Evolutionary conservation across 2,888 invertebrate genomes (phyloP), one percentile per base, ranked within the genome.

Genomic region (Oscheius sp.): DNA sequence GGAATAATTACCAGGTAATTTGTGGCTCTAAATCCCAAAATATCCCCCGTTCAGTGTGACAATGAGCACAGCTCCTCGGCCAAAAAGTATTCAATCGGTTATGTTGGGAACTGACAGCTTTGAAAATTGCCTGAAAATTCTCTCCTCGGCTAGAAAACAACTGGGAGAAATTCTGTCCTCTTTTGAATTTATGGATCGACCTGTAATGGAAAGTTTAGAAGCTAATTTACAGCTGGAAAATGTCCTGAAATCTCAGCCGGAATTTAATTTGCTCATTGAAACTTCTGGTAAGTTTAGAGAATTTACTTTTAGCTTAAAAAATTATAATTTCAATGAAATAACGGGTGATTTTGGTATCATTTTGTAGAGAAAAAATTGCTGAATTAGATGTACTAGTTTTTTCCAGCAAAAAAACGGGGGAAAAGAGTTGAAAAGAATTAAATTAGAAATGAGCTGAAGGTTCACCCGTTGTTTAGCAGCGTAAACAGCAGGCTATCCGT

Each of bases 131-230:
- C 89, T 96, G 16, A 90, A 93, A 82, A 92, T 94, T 0, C 94
- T 93, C 87, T 91, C 92, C 81, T 90, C 92, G 76, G 94, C 95
- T 0, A 94, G 93, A 89, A 89, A 89, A 0, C 92, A 92, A 27
- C 90, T 96, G 13, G 94, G 93, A 0, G 97, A 98, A 91, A 94
- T 87, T 25, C 89, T 99, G 52, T 96, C 97, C 3, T 95, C 97
- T 0, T 97, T 95, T 90, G 99, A 99, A 91, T 92, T 98, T 91
- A 93, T 98, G 76, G 98, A 99, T 89, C 91, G 91, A 13, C 89
- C 90, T 53, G 92, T 94, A 0, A 91, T 97, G 85, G 91, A 91
- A n/a, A 78, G 71, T 55, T 45, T 84, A 43, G 68, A 77, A 72
- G 75, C 83, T 7, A 86, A 87, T 72, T 73, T 81, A 13, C 69